Evolutionary conservation across 2,888 invertebrate genomes (phyloP).

Genomic region (Syrphus vitripennis): DNA sequence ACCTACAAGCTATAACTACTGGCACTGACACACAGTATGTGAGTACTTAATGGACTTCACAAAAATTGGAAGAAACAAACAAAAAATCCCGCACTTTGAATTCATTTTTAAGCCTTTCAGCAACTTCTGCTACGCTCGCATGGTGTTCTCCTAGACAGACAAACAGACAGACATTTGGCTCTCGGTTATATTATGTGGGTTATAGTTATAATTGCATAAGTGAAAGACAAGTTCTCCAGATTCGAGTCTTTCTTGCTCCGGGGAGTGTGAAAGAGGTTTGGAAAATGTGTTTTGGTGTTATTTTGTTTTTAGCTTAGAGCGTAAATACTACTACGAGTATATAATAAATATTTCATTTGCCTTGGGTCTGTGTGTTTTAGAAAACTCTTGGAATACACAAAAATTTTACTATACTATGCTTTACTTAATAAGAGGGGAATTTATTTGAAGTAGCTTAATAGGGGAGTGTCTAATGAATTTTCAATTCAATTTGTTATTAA

Average conservation of each 20-base stretch:
- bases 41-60: slow-evolving; percentile 49
- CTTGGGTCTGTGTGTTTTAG: not conserved
- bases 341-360: slow-evolving; percentile 36
- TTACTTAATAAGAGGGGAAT: not conserved
- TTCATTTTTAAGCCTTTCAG: not conserved
- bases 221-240: slow-evolving; percentile 52
- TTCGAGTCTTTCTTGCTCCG: not conserved
- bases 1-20: no score
- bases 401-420: not conserved
- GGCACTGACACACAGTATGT: not conserved
- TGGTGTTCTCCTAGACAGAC: not conserved
- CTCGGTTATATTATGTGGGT: slow-evolving; percentile 18
- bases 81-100: slow-evolving; percentile 21
- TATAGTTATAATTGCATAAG: slow-evolving; percentile 39
- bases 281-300: not conserved
- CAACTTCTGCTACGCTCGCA: not conserved
- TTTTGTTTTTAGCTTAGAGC: slow-evolving; percentile 14
- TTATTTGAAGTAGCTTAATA: slow-evolving; percentile 5
- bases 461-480: slow-evolving; percentile 38
- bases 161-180: not conserved
- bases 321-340: no score
- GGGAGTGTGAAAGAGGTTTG: slow-evolving; percentile 23
- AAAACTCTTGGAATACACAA: not conserved
- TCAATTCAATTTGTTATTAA: slow-evolving; percentile 51
- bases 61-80: no score